Conservation (phyloP, 2,113 vertebrate species). For the Piliocolobus tephrosceles region DNA sequence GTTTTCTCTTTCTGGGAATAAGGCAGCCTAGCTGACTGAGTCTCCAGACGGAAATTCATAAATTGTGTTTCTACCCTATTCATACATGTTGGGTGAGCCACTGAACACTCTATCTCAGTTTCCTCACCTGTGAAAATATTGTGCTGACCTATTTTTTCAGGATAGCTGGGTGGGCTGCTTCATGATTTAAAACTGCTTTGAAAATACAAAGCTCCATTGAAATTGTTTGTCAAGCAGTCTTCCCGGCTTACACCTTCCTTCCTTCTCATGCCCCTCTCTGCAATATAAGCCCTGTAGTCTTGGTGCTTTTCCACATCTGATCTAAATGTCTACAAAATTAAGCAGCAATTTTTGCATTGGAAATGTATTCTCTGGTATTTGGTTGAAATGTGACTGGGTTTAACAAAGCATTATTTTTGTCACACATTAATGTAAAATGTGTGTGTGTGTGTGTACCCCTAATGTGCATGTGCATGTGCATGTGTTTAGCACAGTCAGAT, state of each 20-base stretch:
- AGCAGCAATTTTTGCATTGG: neutral
- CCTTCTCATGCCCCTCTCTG: neutral
- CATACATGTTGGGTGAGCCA: neutral
- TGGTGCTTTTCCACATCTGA: slow-evolving; percentile 35
- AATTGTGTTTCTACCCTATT: neutral
- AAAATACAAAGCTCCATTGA: slow-evolving; percentile 66
- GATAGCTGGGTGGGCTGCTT: slow-evolving; percentile 57
- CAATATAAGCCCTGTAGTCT: neutral
- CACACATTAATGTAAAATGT: neutral
- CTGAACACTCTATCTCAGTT: slow-evolving; percentile 55
- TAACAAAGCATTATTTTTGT: neutral
- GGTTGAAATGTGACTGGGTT: neutral
- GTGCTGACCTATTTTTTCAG: slow-evolving; percentile 65
- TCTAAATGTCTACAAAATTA: slow-evolving; percentile 29
- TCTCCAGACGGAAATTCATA: neutral
- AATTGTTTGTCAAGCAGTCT: slow-evolving; percentile 40
- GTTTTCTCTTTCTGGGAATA: slow-evolving; percentile 51
- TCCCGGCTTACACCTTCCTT: slow-evolving; percentile 17
- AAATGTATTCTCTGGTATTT: slow-evolving; percentile 21
- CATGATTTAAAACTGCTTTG: slow-evolving; percentile 61
- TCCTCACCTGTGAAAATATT: slow-evolving; percentile 75
- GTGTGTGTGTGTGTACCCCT: neutral
- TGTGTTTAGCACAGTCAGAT: neutral
- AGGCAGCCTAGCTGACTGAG: neutral
- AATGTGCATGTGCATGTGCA: neutral